A percentile compares a stretch with the other conserved stretches of the same genome.
Conservation (phyloP, 2,797 vertebrate genomes). For the Microchirus variegatus region DNA sequence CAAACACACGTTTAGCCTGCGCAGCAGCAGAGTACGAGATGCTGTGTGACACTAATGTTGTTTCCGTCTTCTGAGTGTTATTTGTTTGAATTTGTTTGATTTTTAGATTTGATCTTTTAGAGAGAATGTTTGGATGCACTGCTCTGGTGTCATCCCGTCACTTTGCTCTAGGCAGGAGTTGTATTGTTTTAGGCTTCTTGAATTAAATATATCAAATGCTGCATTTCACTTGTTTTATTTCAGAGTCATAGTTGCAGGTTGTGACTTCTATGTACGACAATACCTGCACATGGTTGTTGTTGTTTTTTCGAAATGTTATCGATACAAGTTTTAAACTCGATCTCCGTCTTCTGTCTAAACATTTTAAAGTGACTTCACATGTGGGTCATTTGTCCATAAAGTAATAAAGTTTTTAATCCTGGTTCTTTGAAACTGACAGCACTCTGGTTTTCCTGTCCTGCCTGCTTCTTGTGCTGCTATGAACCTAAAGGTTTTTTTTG, state of each 20-base stretch:
- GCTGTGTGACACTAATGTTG: slow-evolving; percentile 1
- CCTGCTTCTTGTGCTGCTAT: slow-evolving; percentile 50
- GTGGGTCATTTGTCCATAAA: not conserved
- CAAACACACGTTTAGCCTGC: not conserved
- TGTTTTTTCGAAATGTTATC: slow-evolving; percentile 31
- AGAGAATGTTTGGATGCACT: slow-evolving; percentile 26
- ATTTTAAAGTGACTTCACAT: slow-evolving; percentile 1
- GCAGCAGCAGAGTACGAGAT: slow-evolving; percentile 3
- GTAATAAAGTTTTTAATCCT: slow-evolving; percentile 16
- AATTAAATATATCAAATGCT: slow-evolving; percentile 38
- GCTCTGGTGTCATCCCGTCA: slow-evolving; percentile 19
- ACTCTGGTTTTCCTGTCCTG: slow-evolving; percentile 3
- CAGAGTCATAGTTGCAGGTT: slow-evolving; percentile 3
- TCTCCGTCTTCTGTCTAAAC: slow-evolving; percentile 11
- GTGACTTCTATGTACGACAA: not conserved
- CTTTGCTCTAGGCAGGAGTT: slow-evolving; percentile 42
- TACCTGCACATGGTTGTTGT: slow-evolving; percentile 3
- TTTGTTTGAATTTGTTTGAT: slow-evolving; percentile 35
- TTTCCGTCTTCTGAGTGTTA: slow-evolving; percentile 33
- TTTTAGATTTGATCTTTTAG: slow-evolving; percentile 33
- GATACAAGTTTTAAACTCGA: slow-evolving; percentile 13
- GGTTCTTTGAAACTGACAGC: slow-evolving; percentile 11
- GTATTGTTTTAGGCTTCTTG: slow-evolving; percentile 16
- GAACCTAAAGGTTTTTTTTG: slow-evolving; percentile 43
- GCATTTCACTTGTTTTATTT: slow-evolving; percentile 33